Evolutionary conservation across 2,113 vertebrate genomes (phyloP).

Genomic region (Xyliphius kryptos): DNA sequence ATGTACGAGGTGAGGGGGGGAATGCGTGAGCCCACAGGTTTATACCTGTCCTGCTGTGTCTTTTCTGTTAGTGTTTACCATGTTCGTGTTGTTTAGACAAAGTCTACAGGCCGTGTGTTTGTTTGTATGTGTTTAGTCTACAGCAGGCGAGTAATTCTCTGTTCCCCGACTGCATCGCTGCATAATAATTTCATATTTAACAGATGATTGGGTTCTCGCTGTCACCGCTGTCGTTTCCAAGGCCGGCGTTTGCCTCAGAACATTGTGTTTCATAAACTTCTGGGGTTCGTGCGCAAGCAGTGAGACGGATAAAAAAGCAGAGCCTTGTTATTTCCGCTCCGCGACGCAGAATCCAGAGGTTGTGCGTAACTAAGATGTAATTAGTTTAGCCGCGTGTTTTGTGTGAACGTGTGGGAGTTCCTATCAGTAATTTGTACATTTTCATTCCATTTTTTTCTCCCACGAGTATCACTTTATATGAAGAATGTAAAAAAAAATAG

Average conservation of each 20-base stretch:
- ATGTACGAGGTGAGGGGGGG: no score
- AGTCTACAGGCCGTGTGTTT: no score
- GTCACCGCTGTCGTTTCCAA: background rate
- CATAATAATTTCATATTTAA: constrained; percentile 13
- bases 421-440: background rate
- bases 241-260: constrained; percentile 4
- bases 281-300: background rate
- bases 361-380: background rate
- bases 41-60: no score
- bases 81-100: no score
- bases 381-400: background rate
- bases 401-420: background rate
- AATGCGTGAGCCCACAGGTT: no score
- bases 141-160: constrained; percentile 9
- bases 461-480: background rate
- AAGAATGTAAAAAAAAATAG: no score
- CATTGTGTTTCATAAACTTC: background rate
- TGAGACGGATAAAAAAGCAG: background rate
- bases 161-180: background rate
- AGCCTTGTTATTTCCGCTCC: constrained; percentile 6
- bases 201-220: constrained; percentile 12
- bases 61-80: no score
- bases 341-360: background rate
- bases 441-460: background rate
- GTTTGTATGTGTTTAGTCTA: background rate